Conservation (phyloP, 2,113 vertebrate genomes). For the Nematolebias whitei region DNA sequence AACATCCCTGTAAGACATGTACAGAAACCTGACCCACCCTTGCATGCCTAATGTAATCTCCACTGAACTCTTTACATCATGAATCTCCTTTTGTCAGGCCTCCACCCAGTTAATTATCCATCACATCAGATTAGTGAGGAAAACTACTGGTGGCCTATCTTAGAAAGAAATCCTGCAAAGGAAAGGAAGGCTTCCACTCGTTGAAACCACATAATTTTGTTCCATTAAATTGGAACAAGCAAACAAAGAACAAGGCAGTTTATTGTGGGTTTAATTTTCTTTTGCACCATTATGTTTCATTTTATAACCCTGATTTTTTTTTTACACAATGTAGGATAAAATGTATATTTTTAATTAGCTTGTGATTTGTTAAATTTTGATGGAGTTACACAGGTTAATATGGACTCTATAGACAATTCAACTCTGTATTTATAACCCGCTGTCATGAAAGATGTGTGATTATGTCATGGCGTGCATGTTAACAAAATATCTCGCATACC, state of each 20-base stretch:
- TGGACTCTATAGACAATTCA: too few relatives aligned
- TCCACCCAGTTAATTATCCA: slow-evolving; percentile 27
- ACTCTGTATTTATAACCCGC: too few relatives aligned
- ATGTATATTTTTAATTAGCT: too few relatives aligned
- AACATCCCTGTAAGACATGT: not conserved
- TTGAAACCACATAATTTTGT: slow-evolving; percentile 3
- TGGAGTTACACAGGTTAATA: too few relatives aligned
- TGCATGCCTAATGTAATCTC: slow-evolving; percentile 23
- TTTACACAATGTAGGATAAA: too few relatives aligned
- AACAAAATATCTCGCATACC: too few relatives aligned
- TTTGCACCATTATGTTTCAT: not conserved
- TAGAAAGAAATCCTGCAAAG: not conserved
- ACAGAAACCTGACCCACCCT: not conserved
- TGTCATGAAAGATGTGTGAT: too few relatives aligned
- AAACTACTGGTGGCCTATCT: slow-evolving; percentile 1
- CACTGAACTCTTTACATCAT: slow-evolving; percentile 21
- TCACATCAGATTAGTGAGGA: slow-evolving; percentile 17
- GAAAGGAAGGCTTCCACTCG: not conserved
- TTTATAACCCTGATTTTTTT: too few relatives aligned
- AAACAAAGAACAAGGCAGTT: not conserved
- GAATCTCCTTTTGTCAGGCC: slow-evolving; percentile 15
- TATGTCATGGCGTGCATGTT: too few relatives aligned
- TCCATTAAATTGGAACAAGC: not conserved
- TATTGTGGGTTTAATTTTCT: not conserved
- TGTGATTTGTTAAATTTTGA: too few relatives aligned